These are phyloP conservation scores for Pygocentrus nattereri DNA, from an alignment of 2,797 vertebrate genomes.

Conservation along the genomic window DNA sequence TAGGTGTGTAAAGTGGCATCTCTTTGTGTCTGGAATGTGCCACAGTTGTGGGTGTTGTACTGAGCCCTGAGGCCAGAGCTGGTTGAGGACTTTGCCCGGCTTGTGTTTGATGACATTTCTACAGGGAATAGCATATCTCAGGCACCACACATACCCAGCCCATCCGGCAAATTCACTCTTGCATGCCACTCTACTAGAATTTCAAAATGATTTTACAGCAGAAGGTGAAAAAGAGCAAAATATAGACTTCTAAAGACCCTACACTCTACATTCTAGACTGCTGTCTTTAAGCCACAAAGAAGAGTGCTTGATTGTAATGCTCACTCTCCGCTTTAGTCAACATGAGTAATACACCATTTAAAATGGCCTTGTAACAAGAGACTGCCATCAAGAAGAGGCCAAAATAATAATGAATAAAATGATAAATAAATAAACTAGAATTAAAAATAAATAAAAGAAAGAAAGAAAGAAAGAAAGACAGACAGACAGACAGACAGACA, in stretches of 20 bases:
- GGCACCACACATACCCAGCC: slow-evolving; percentile 43
- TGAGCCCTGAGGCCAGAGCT: slow-evolving; percentile 77
- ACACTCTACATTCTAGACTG: neutral
- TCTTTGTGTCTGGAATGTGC: slow-evolving; percentile 81
- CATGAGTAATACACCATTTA: neutral
- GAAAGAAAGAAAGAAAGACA: too few relatives aligned
- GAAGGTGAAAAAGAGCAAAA: neutral
- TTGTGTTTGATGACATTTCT: slow-evolving; percentile 59
- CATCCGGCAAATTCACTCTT: slow-evolving; percentile 28
- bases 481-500: too few relatives aligned
- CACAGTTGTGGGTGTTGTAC: slow-evolving; percentile 77
- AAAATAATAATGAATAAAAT: neutral
- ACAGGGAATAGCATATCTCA: slow-evolving; percentile 34
- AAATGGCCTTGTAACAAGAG: neutral
- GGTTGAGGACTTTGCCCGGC: slow-evolving; percentile 65
- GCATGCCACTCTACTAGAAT: slow-evolving; percentile 32
- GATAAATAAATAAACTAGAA: neutral
- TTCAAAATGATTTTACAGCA: slow-evolving; percentile 30
- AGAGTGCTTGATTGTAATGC: neutral
- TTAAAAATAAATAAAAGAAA: too few relatives aligned
- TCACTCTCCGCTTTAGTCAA: neutral
- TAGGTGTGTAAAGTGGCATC: slow-evolving; percentile 70
- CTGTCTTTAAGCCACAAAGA: neutral
- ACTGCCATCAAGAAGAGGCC: too few relatives aligned
- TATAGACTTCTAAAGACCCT: neutral